A percentile compares a stretch with the other conserved stretches of the same genome.
These are phyloP conservation scores for Lepidochitona cinerea DNA, from an alignment of 2,888 invertebrate species.

Conservation along the genomic window DNA sequence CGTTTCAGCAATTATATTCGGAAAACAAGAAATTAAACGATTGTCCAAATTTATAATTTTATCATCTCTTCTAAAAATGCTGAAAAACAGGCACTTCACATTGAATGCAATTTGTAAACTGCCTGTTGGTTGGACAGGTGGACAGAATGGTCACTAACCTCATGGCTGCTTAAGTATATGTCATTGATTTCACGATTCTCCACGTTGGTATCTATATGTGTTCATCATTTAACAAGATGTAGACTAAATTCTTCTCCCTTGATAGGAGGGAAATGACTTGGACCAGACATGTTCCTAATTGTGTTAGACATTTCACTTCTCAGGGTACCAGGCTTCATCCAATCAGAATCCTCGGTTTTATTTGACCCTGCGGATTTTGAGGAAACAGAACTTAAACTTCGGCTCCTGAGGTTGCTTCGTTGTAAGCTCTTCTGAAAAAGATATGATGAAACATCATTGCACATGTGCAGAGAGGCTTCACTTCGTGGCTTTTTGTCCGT, in stretches of 20 bases:
- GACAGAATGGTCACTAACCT: too few species aligned
- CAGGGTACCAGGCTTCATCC: constrained; percentile 41
- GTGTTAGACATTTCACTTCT: constrained; percentile 44
- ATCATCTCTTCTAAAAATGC: too few species aligned
- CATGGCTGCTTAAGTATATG: too few species aligned
- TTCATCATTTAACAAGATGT: constrained; percentile 27
- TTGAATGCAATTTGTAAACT: too few species aligned
- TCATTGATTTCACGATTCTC: too few species aligned
- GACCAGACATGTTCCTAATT: constrained; percentile 41
- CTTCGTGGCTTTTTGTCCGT: constrained; percentile 45
- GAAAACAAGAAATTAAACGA: too few species aligned
- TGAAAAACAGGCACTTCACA: too few species aligned
- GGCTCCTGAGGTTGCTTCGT: neutral
- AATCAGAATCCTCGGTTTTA: constrained; percentile 24
- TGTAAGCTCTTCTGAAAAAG: constrained; percentile 51
- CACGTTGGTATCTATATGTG: too few species aligned
- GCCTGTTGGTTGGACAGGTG: too few species aligned
- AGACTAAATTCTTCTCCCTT: constrained; percentile 41
- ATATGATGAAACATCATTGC: constrained; percentile 54
- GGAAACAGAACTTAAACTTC: neutral
- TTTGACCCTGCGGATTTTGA: neutral
- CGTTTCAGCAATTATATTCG: too few species aligned
- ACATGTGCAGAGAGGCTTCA: constrained; percentile 58
- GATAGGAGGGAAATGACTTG: constrained; percentile 42
- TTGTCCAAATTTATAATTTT: too few species aligned